Evolutionary conservation across 2,888 invertebrate species (phyloP), one percentile per base, ranked within the genome.

Genomic region (Iselma pallidipennis): DNA sequence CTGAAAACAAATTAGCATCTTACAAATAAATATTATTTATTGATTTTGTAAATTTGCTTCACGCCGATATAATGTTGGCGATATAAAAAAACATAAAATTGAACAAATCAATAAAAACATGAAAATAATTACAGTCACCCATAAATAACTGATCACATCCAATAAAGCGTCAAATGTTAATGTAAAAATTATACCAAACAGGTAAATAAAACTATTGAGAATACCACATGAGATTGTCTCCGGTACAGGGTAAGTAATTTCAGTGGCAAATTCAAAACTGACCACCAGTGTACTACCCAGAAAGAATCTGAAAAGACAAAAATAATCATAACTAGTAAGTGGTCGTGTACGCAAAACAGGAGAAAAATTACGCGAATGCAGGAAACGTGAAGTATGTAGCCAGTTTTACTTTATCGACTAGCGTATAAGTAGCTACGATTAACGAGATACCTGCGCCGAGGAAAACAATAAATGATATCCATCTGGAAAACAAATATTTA

Each of bases 261-360:
- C 98, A 0, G 96, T 94, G 1, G 95, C 96, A 76, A 96, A 95
- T 80, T 98, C 98, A 82, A 96, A 98, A 1, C 96, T 96, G 23
- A 98, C 92, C 0, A 97, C 95, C 57, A 98, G 82, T 77, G 96
- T 96, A 19, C 97, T 97, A 16, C 96, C 96, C 93, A 96, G 94
- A 83, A 96, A 98, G 83, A 98, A 97, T 63, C 97, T 96, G 82
- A 10, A 83, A 82, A 31, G 9, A 16, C 23, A 33, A 48, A 29
- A 59, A 25, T 31, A 23, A 25, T 25, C 4, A 25, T 25, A 25
- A 25, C 5, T 25, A 25, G 5, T 25, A 25, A 25, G 25, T 25
- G 25, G 25, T 4, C 3, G 3, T 25, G 25, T 25, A 25, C n/a
- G n/a, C n/a, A n/a, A n/a, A n/a, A n/a, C n/a, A 7, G 9, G 23